Base-by-base conservation (phyloP, 2,113 vertebrate species). In the Bathybates hornii region DNA sequence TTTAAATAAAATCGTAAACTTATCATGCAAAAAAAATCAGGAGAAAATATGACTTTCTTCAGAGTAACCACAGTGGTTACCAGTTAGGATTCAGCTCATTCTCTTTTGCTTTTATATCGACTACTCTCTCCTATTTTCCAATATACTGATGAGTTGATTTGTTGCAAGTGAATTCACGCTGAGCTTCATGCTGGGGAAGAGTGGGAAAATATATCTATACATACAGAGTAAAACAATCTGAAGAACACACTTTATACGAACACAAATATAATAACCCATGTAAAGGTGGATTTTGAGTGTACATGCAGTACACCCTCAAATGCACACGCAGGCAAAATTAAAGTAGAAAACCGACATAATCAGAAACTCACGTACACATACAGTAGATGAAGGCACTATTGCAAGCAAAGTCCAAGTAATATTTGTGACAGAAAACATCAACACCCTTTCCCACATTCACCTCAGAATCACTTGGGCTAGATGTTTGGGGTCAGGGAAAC, bases 381-480 rank as follows among this genome's bases (percentile, higher is more conserved):
- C 89, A 89, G 86, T 92, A 91, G 92, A 96, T 96, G 96, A 97
- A 97, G 97, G 97, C 96, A 97, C 96, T 97, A 96, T 95, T 92
- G 93, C 96, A 96, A 96, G 96, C 96, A 96, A 95, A 96, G 94
- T 95, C 95, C 93, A 94, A 90, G 94, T 87, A 95, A 92, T 90
- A 94, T 89, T 94, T 93, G 92, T 90, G 90, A 95, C 92, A 93
- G 78, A 89, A 86, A 93, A 95, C 91, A 93, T 86, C 61, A 6
- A 89, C 73, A 71, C 32, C 61, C 87, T 34, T 92, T 54, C 48
- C 73, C 83, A 78, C 82, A 13, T 81, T 79, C 87, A 56, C 54
- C 71, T 86, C 82, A 29, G 6, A 81, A 61, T 86, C 91, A 92
- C 94, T 94, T 94, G 95, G 95, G 95, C 95, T 96, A 94, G 93